Percentiles rank a stretch among this genome's conserved stretches.
Conservation (phyloP, 2,113 vertebrate genomes). For the Myocastor coypus region DNA sequence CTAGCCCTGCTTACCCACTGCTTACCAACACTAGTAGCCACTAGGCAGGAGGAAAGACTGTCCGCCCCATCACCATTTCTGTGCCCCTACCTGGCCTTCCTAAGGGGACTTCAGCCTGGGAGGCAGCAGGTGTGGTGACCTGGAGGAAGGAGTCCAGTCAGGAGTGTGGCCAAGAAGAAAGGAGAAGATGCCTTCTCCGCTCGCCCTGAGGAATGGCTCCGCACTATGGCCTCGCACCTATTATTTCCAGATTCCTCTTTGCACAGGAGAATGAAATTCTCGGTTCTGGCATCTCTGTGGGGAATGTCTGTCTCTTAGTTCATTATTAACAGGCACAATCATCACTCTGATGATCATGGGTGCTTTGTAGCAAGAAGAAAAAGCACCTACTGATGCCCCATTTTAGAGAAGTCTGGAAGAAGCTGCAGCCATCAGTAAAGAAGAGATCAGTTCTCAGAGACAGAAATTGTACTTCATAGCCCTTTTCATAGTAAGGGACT, state of each 20-base stretch:
- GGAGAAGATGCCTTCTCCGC: not conserved
- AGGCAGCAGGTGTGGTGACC: not conserved
- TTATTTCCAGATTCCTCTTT: not conserved
- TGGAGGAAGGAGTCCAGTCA: not conserved
- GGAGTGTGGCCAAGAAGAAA: not conserved
- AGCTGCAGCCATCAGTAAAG: slow-evolving; percentile 21
- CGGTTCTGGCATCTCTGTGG: not conserved
- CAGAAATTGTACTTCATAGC: not conserved
- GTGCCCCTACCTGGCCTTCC: not conserved
- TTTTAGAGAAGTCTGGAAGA: slow-evolving; percentile 25
- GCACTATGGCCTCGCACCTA: not conserved
- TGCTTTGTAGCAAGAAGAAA: not conserved
- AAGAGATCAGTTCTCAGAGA: slow-evolving; percentile 1
- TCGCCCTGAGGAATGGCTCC: not conserved
- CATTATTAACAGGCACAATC: not conserved
- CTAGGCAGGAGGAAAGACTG: not conserved
- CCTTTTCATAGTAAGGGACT: not conserved
- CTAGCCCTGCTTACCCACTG: not conserved
- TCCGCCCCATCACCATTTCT: not conserved
- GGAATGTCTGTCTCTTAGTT: not conserved
- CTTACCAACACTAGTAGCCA: not conserved
- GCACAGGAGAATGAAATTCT: not conserved
- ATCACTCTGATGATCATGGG: not conserved
- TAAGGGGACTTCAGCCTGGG: not conserved
- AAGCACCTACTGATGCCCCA: not conserved